phyloP scores from a whole-genome alignment of 2,797 vertebrate genomes.

The Ciconia nigra region DNA sequence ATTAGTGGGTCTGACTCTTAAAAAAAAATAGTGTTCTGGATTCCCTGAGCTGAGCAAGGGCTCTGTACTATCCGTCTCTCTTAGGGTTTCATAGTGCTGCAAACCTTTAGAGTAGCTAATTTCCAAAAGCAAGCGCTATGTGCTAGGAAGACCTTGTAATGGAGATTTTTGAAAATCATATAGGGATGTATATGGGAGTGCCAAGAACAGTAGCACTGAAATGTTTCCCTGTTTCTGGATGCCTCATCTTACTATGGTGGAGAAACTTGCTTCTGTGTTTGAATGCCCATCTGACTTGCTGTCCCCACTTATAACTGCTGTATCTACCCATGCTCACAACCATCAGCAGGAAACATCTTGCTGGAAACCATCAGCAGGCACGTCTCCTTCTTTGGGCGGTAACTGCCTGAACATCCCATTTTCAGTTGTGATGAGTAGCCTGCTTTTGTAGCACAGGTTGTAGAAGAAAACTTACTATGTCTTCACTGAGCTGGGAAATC shows the following conservation, averaged over 20 bases:
- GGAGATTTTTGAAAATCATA: not conserved
- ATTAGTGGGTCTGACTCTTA: not conserved
- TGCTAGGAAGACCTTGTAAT: not conserved
- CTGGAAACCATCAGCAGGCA: not conserved
- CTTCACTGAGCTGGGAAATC: not conserved
- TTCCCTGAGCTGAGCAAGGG: not conserved
- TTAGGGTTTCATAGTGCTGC: not conserved
- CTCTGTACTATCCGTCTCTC: not conserved
- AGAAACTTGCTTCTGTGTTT: not conserved
- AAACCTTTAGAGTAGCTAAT: not conserved
- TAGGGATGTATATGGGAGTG: not conserved
- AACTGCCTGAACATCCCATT: not conserved
- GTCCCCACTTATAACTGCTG: not conserved
- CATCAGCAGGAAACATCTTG: too few species aligned
- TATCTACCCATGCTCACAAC: not conserved
- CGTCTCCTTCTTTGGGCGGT: not conserved
- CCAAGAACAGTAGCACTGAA: not conserved
- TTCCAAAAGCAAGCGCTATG: not conserved
- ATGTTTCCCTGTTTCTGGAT: not conserved
- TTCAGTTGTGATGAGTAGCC: not conserved
- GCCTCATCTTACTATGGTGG: not conserved
- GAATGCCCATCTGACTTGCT: not conserved
- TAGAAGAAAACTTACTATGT: not conserved
- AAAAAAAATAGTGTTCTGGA: rapidly evolving
- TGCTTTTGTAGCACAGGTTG: not conserved